phyloP scores from a whole-genome alignment of 2,888 invertebrate species.

The Sericinus montela region DNA sequence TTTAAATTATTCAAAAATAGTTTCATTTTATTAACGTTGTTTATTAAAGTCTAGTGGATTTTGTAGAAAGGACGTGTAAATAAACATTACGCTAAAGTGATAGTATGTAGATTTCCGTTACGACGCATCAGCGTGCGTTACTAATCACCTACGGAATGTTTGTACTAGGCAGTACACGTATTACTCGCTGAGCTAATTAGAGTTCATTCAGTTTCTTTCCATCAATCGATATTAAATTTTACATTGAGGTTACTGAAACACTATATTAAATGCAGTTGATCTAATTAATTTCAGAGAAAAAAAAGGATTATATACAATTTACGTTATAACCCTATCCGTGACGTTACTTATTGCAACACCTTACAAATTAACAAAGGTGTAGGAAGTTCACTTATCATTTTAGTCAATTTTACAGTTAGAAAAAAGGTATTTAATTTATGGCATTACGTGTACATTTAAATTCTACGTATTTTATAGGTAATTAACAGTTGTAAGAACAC shows the following conservation, averaged over 20 bases:
- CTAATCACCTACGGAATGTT: not conserved
- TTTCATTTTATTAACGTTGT: too few species aligned
- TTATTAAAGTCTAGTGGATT: too few species aligned
- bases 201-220: not conserved
- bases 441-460: not conserved
- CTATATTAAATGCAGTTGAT: not conserved
- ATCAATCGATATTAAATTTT: too few species aligned
- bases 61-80: too few species aligned
- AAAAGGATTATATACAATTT: too few species aligned
- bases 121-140: not conserved
- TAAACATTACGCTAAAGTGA: not conserved
- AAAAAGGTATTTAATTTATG: not conserved
- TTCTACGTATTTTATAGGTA: slow-evolving; percentile 26
- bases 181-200: not conserved
- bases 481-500: slow-evolving; percentile 45
- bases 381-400: not conserved
- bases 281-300: not conserved
- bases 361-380: not conserved
- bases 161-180: not conserved
- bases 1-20: too few species aligned
- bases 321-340: too few species aligned
- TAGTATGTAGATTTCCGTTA: not conserved
- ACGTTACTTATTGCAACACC: not conserved
- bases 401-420: not conserved
- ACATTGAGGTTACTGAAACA: too few species aligned